Conservation (phyloP, 2,888 invertebrate genomes). For the Thymelicus sylvestris region DNA sequence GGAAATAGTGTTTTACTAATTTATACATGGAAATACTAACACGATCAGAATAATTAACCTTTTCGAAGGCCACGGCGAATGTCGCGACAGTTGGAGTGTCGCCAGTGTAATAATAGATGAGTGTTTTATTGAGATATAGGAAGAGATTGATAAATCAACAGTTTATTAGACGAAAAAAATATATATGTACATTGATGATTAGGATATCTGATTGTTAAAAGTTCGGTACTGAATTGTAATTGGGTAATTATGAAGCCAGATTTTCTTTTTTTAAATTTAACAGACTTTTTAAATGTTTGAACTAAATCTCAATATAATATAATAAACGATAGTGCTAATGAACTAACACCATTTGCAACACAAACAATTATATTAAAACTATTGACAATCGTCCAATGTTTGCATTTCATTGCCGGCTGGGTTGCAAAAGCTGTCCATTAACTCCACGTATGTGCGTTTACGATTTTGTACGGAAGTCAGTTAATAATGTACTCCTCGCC, state of each 20-base stretch:
- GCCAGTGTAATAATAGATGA: slow-evolving; percentile 64
- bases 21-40: slow-evolving; percentile 38
- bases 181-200: too few species aligned
- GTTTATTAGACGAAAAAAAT: not conserved
- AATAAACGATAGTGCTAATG: not conserved
- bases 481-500: slow-evolving; percentile 34
- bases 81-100: slow-evolving; percentile 68
- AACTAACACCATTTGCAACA: not conserved
- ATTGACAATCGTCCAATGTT: not conserved
- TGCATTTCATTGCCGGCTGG: not conserved
- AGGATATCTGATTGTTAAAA: too few species aligned
- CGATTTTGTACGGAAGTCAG: slow-evolving; percentile 29
- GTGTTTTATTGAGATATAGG: slow-evolving; percentile 48
- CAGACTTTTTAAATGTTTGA: too few species aligned
- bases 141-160: slow-evolving; percentile 41
- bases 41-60: slow-evolving; percentile 76
- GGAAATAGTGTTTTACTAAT: slow-evolving; percentile 30
- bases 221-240: too few species aligned
- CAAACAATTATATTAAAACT: not conserved
- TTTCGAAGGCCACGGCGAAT: slow-evolving; percentile 73
- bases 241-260: too few species aligned
- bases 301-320: too few species aligned
- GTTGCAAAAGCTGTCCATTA: slow-evolving; percentile 11
- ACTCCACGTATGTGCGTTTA: slow-evolving; percentile 22
- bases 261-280: too few species aligned